Conservation (phyloP, 2,113 vertebrate genomes). For the Tyto alba region DNA sequence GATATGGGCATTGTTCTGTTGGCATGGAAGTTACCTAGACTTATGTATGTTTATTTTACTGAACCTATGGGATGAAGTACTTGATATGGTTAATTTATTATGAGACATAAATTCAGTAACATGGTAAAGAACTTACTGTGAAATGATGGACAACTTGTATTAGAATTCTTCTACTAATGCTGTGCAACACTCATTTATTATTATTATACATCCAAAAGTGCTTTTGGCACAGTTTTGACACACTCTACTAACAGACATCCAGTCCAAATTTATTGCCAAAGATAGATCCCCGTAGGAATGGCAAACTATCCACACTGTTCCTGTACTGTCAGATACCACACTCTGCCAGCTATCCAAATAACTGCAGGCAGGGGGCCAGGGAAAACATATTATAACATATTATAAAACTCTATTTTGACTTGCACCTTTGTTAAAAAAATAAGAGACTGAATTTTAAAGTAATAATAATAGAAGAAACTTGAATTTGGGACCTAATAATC, state of each 20-base stretch:
- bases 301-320: conserved; percentile 13
- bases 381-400: conserved; percentile 53
- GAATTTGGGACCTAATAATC: conserved; percentile 2
- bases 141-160: conserved; percentile 47
- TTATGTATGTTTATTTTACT: conserved; percentile 29
- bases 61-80: conserved; percentile 13
- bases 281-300: conserved; percentile 30
- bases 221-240: conserved; percentile 60
- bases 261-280: conserved; percentile 58
- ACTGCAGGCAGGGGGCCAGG: conserved; percentile 32
- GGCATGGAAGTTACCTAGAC: background rate
- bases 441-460: conserved; percentile 16
- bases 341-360: conserved; percentile 54
- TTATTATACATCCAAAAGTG: conserved; percentile 54
- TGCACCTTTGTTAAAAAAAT: conserved; percentile 39
- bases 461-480: conserved; percentile 56
- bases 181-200: conserved; percentile 49
- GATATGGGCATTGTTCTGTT: conserved; percentile 1
- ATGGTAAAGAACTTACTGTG: conserved; percentile 47
- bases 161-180: conserved; percentile 48
- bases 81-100: conserved; percentile 46
- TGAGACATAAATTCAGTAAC: conserved; percentile 31
- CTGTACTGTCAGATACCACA: conserved; percentile 8
- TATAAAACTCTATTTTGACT: conserved; percentile 52
- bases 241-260: conserved; percentile 36